A percentile compares a stretch with the other conserved stretches of the same genome.
Evolutionary conservation across 2,113 vertebrate species (phyloP).

Genomic region (Xenus cinereus): DNA sequence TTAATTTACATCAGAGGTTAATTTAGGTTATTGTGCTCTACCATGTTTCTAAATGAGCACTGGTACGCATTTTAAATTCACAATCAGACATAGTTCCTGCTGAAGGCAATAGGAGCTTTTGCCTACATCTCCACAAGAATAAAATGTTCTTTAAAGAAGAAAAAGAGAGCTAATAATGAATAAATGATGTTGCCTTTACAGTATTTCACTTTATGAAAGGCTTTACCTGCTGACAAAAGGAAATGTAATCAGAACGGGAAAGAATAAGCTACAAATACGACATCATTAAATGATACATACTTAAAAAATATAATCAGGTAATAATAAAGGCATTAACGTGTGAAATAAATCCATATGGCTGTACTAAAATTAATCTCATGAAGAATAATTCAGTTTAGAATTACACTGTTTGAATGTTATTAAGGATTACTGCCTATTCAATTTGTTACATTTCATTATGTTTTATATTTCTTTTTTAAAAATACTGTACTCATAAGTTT

Average conservation of each 20-base stretch:
- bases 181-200: not conserved
- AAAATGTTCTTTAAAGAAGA: not conserved
- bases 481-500: not conserved
- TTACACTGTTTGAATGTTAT: not conserved
- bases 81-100: not conserved
- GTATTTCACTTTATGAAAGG: not conserved
- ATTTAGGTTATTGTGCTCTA: not conserved
- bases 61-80: not conserved
- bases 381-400: not conserved
- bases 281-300: not conserved
- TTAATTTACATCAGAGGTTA: not conserved
- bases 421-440: not conserved
- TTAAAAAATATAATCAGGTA: not conserved
- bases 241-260: not conserved
- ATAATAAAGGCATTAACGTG: not conserved
- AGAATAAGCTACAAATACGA: not conserved
- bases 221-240: not conserved
- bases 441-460: not conserved
- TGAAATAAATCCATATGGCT: not conserved
- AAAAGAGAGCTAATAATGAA: not conserved
- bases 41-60: not conserved
- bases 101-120: not conserved
- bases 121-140: not conserved
- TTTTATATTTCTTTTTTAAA: not conserved
- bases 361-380: not conserved